These are phyloP conservation scores for Leptinotarsa texana DNA, from an alignment of 1,140 invertebrate genomes.

Conservation along the genomic window DNA sequence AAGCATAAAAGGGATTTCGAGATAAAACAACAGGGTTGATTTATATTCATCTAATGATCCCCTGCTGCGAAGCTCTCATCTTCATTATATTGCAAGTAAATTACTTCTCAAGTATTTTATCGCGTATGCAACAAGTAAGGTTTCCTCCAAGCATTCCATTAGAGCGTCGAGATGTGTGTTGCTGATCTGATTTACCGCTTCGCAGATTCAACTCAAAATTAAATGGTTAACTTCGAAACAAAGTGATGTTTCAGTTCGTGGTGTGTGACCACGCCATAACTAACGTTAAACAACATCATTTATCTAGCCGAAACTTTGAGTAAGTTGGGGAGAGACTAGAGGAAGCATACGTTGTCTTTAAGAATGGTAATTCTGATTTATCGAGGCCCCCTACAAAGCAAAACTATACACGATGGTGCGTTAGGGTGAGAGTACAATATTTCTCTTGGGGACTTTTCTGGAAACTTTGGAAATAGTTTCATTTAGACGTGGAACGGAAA, in stretches of 20 bases:
- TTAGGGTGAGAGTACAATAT: no score
- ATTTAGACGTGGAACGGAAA: no score
- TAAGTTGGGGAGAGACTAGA: no score
- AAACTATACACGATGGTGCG: no score
- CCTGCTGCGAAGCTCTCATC: background rate
- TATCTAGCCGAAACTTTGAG: background rate
- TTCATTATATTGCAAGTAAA: background rate
- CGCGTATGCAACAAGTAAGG: constrained; percentile 5
- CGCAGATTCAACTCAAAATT: background rate
- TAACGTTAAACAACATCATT: background rate
- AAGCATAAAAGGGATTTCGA: no score
- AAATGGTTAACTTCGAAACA: background rate
- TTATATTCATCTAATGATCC: background rate
- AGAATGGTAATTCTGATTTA: no score
- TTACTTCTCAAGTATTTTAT: background rate
- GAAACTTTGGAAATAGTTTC: no score
- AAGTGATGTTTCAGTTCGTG: background rate
- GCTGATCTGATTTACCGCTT: background rate
- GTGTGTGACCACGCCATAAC: background rate
- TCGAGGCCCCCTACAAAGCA: no score
- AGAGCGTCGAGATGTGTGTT: background rate
- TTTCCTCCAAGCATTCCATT: background rate
- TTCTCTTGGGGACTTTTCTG: no score
- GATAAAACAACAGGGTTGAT: background rate
- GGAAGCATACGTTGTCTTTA: no score